phyloP scores from a whole-genome alignment of 1,140 invertebrate species.

The Brachionus koreanus region DNA sequence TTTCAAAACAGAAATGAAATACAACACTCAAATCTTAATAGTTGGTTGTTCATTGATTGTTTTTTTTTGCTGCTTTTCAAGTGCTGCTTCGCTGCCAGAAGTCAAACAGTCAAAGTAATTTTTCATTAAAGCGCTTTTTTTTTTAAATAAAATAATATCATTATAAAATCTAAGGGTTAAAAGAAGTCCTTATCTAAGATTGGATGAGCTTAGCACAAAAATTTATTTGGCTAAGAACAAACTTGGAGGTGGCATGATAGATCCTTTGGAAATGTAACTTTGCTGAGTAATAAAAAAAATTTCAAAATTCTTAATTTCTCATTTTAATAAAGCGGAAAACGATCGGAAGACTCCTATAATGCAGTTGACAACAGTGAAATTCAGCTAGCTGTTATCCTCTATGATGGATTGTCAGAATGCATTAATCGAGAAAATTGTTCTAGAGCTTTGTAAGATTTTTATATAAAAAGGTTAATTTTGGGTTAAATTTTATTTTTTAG shows the following conservation, averaged over 20 bases:
- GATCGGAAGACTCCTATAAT: slow-evolving; percentile 5
- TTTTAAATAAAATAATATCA: too few species aligned
- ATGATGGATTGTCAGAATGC: slow-evolving; percentile 33
- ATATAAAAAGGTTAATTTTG: background rate
- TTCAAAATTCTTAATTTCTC: background rate
- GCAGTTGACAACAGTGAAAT: slow-evolving; percentile 16
- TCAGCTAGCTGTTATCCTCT: slow-evolving; percentile 19
- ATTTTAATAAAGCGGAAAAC: slow-evolving; percentile 5
- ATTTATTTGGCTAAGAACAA: slow-evolving; percentile 44
- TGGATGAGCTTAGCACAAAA: slow-evolving; percentile 42
- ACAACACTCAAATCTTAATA: slow-evolving; percentile 6
- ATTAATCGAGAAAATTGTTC: slow-evolving; percentile 33
- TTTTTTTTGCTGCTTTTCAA: background rate
- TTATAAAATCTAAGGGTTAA: slow-evolving; percentile 9
- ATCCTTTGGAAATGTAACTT: slow-evolving; percentile 42
- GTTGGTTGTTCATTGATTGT: background rate
- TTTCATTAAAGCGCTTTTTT: too few species aligned
- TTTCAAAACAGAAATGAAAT: slow-evolving; percentile 28
- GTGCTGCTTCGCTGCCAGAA: background rate
- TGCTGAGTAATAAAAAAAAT: background rate
- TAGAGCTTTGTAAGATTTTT: slow-evolving; percentile 35
- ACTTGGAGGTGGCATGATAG: slow-evolving; percentile 25
- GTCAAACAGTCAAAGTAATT: slow-evolving; percentile 22
- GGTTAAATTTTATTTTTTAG: background rate
- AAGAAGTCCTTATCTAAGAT: slow-evolving; percentile 35